These are phyloP conservation scores for Triplophysa tibetana DNA, from an alignment of 2,113 vertebrate species.

Conservation along the genomic window DNA sequence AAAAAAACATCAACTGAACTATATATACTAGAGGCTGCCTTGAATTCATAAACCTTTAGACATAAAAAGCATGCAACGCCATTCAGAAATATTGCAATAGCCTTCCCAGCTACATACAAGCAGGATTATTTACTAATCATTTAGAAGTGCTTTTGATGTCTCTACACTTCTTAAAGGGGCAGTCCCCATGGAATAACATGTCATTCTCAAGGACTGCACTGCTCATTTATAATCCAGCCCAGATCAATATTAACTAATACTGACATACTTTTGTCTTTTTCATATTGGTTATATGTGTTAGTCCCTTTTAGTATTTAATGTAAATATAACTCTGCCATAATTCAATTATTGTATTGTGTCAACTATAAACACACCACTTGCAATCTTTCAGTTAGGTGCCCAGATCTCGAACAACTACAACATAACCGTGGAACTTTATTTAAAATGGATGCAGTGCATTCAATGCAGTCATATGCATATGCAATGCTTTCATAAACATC, in stretches of 20 bases:
- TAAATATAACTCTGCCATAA: too few relatives aligned
- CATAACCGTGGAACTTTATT: background rate
- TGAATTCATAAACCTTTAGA: constrained; percentile 5
- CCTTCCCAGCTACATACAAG: background rate
- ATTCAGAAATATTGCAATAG: background rate
- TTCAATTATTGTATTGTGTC: too few relatives aligned
- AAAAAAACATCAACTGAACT: constrained; percentile 20
- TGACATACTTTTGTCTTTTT: too few relatives aligned
- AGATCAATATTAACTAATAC: too few relatives aligned
- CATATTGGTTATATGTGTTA: too few relatives aligned
- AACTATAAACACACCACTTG: too few relatives aligned
- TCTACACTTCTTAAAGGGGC: background rate
- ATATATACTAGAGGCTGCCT: constrained; percentile 2
- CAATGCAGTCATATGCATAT: background rate
- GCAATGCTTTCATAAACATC: background rate
- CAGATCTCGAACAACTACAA: background rate
- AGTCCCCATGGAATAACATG: background rate
- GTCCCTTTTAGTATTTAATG: too few relatives aligned
- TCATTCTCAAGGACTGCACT: background rate
- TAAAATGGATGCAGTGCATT: background rate
- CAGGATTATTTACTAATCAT: background rate
- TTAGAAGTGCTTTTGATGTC: background rate
- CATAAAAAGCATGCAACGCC: background rate
- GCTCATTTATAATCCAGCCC: background rate
- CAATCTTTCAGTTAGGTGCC: background rate